Base-by-base conservation (phyloP, 2,797 vertebrate genomes). In the Poeciliopsis infans region DNA sequence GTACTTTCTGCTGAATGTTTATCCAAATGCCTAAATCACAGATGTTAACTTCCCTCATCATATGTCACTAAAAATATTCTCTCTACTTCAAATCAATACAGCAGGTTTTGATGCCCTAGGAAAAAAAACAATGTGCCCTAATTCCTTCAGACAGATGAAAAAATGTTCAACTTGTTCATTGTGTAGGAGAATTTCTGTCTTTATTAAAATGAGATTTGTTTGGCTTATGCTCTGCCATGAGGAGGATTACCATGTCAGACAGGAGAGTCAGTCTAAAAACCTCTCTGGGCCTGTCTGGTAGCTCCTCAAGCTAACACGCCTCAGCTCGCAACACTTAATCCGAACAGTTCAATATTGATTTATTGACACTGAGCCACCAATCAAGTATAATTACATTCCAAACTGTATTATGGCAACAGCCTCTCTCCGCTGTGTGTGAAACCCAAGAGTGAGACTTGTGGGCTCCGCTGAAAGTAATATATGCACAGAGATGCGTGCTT, bases 121-220 rank as follows among this genome's bases (percentile, higher is more conserved):
- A 2, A 28, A 13, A 28, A 28, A 77, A 72, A 64, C 74, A 70
- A 47, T 68, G 33, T 82, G 28, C 64, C 72, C 76, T 76, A 61
- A 77, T 84, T 86, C 78, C 83, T 76, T 73, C 46, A 68, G 84
- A 87, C 80, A 77, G 74, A 72, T 74, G 77, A 79, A 85, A 82
- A 75, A 76, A 57, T 74, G 70, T 72, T 78, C 81, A 81, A 79
- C 43, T 76, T 57, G 79, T 76, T 33, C 45, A 71, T 46, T 76
- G 76, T 80, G 51, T 28, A 87, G 75, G 79, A 79, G 85, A 89
- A 94, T 93, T 93, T 88, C 91, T 87, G 85, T 85, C 88, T 93
- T 94, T 91, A 93, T 93, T 94, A 94, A 92, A 93, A 90, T 76
- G 75, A 91, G 83, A 90, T 92, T 89, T 87, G 83, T 90, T 90